A percentile compares a stretch with the other conserved stretches of the same genome.
Evolutionary conservation across 2,113 vertebrate genomes (phyloP).

Genomic region (Sardina pilchardus): DNA sequence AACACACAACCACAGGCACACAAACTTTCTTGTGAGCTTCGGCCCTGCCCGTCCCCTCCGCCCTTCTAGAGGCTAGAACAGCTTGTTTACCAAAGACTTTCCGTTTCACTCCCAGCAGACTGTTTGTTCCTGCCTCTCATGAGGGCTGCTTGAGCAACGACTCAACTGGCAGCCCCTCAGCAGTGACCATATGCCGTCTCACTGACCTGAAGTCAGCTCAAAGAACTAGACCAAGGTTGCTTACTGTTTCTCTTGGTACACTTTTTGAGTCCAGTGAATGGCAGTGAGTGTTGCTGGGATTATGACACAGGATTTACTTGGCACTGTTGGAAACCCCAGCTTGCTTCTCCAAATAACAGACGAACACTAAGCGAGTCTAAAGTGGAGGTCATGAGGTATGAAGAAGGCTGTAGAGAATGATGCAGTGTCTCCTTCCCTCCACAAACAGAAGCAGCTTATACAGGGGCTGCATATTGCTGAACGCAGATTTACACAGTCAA

Average conservation of each 20-base stretch:
- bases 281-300: background rate
- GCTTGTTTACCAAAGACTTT: constrained; percentile 14
- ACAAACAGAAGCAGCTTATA: background rate
- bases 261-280: background rate
- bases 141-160: background rate
- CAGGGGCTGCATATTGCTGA: background rate
- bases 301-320: background rate
- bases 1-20: background rate
- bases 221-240: background rate
- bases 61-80: background rate
- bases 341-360: background rate
- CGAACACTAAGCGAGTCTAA: no score
- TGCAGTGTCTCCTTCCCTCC: background rate
- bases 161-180: background rate
- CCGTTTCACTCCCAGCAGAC: background rate
- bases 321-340: background rate
- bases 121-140: constrained; percentile 11
- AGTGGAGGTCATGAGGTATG: no score
- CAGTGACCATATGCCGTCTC: background rate
- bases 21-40: background rate
- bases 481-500: background rate
- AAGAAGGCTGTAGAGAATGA: background rate
- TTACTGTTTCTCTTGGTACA: background rate
- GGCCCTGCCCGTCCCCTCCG: background rate
- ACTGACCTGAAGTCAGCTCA: background rate